A percentile compares a stretch with the other conserved stretches of the same genome.
These are phyloP conservation scores for Epirrita christyi DNA, from an alignment of 2,888 invertebrate species.

Conservation along the genomic window DNA sequence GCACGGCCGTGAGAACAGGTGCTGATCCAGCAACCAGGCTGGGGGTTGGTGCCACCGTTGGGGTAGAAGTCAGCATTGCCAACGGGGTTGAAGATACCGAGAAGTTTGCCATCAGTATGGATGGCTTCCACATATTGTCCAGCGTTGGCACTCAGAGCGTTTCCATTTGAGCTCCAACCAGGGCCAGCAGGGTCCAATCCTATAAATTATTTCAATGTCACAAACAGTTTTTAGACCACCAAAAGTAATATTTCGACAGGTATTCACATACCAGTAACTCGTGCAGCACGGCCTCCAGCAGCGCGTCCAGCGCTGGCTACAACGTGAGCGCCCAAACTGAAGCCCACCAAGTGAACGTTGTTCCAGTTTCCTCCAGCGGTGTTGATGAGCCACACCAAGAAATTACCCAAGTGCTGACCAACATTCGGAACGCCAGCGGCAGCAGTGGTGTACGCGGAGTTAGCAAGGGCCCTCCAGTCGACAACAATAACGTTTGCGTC, in stretches of 20 bases:
- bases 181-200: conserved; percentile 69
- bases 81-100: conserved; percentile 56
- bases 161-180: conserved; percentile 49
- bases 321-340: conserved; percentile 78
- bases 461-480: conserved; percentile 65
- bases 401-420: conserved; percentile 65
- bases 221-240: background rate
- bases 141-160: conserved; percentile 47
- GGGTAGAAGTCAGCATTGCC: conserved; percentile 64
- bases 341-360: conserved; percentile 73
- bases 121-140: conserved; percentile 64
- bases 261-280: conserved; percentile 60
- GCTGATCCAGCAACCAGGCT: conserved; percentile 61
- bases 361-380: conserved; percentile 66
- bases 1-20: conserved; percentile 64
- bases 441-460: conserved; percentile 53
- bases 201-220: conserved; percentile 23
- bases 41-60: conserved; percentile 62
- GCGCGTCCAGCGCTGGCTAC: conserved; percentile 66
- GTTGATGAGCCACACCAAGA: conserved; percentile 68
- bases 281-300: conserved; percentile 45
- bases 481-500: conserved; percentile 72
- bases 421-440: conserved; percentile 61
- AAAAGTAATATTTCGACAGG: no score
- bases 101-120: conserved; percentile 61